Conservation (phyloP, 2,113 vertebrate species). For the Uria aalge region DNA sequence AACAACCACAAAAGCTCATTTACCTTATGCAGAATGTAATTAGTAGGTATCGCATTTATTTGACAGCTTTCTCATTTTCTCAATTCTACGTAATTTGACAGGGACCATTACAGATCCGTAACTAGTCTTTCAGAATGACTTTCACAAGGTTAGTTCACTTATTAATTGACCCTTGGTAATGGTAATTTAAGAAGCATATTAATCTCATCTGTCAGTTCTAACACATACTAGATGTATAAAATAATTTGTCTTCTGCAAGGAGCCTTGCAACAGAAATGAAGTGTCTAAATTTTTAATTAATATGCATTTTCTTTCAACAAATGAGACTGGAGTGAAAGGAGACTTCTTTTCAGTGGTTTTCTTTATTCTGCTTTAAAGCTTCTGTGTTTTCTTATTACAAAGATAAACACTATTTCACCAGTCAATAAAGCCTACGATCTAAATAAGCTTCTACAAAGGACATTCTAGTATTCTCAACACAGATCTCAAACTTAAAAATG, state of each 20-base stretch:
- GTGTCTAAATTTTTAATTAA: conserved; percentile 74
- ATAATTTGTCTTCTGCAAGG: conserved; percentile 74
- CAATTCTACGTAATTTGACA: conserved; percentile 77
- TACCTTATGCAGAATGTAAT: conserved; percentile 75
- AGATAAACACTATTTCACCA: conserved; percentile 26
- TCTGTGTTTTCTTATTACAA: not conserved
- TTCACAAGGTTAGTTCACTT: conserved; percentile 81
- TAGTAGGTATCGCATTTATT: conserved; percentile 74
- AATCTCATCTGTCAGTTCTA: conserved; percentile 78
- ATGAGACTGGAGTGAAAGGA: not conserved
- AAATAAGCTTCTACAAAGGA: conserved; percentile 42
- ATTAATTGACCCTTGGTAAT: conserved; percentile 82
- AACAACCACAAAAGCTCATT: conserved; percentile 72
- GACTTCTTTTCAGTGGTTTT: not conserved
- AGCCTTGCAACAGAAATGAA: conserved; percentile 72
- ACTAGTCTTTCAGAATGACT: conserved; percentile 79
- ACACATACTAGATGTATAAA: conserved; percentile 76
- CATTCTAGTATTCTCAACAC: not conserved
- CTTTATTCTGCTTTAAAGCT: not conserved
- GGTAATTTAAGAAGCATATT: conserved; percentile 82
- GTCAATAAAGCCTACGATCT: conserved; percentile 21
- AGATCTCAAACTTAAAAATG: conserved; percentile 1
- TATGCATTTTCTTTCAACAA: conserved; percentile 61
- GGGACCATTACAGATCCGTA: conserved; percentile 72
- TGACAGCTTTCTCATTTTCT: conserved; percentile 79